Conservation (phyloP, 2,888 invertebrate genomes). For the Xylota sylvarum region DNA sequence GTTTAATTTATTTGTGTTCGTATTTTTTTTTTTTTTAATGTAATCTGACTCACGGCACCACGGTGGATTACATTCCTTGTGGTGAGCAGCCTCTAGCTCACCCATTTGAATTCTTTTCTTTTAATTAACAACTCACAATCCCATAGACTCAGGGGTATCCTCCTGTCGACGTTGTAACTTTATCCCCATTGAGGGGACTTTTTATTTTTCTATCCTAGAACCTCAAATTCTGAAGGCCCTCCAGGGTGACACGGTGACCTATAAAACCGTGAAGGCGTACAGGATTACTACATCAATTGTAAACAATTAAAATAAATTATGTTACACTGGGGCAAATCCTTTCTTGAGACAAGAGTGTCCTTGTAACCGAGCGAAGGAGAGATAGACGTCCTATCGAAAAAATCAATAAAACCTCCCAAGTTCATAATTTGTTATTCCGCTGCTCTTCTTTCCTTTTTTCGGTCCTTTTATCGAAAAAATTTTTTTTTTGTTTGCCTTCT, state of each 20-base stretch:
- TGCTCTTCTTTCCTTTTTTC: not conserved
- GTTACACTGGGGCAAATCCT: slow-evolving; percentile 28
- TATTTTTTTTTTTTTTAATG: slow-evolving; percentile 37
- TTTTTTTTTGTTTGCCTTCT: not conserved
- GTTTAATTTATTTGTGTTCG: slow-evolving; percentile 40
- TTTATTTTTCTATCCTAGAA: not conserved
- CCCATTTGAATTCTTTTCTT: slow-evolving; percentile 14
- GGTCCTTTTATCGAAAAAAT: slow-evolving; percentile 25
- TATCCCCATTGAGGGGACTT: slow-evolving; percentile 14
- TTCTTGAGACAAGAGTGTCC: slow-evolving; percentile 6
- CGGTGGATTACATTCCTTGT: slow-evolving; percentile 21
- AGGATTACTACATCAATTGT: slow-evolving; percentile 62
- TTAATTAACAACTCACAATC: slow-evolving; percentile 43
- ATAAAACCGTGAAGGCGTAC: slow-evolving; percentile 49
- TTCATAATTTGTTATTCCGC: slow-evolving; percentile 67
- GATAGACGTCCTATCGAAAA: slow-evolving; percentile 41
- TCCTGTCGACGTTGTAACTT: slow-evolving; percentile 30
- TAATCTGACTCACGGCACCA: slow-evolving; percentile 33
- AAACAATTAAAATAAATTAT: slow-evolving; percentile 72
- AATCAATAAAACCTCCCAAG: slow-evolving; percentile 65
- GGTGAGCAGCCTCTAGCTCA: not conserved
- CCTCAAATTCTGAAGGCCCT: slow-evolving; percentile 9
- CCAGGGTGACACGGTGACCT: slow-evolving; percentile 50
- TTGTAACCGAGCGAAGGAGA: not conserved
- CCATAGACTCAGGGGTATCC: slow-evolving; percentile 4